A percentile compares a stretch with the other conserved stretches of the same genome.
These are phyloP conservation scores for Flexamia atlantica DNA, from an alignment of 2,888 invertebrate genomes.

Conservation along the genomic window DNA sequence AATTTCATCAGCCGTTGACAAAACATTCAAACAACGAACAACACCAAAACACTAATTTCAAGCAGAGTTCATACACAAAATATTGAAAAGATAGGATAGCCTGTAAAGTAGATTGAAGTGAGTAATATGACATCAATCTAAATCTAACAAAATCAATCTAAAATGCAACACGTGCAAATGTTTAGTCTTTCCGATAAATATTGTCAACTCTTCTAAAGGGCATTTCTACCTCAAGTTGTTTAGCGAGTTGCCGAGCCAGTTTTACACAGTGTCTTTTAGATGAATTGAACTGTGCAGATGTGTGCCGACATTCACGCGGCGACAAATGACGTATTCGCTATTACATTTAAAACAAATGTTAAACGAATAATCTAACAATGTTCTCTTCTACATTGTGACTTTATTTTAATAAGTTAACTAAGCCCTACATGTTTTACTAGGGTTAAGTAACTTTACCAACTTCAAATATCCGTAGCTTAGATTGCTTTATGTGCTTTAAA, in stretches of 20 bases:
- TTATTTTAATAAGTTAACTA: no score
- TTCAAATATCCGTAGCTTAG: no score
- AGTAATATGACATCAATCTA: neutral
- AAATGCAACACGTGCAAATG: slow-evolving; percentile 19
- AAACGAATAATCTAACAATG: no score
- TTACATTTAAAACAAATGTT: slow-evolving; percentile 31
- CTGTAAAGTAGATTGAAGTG: neutral
- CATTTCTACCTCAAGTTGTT: neutral
- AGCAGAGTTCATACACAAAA: neutral
- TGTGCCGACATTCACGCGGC: slow-evolving; percentile 19
- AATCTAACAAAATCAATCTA: neutral
- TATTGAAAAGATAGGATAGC: neutral
- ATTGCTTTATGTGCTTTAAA: no score
- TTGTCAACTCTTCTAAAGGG: neutral
- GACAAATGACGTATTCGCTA: neutral
- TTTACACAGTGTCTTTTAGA: slow-evolving; percentile 7
- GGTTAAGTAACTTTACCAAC: no score
- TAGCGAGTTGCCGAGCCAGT: neutral
- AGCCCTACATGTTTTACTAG: no score
- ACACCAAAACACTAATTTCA: neutral
- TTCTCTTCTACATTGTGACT: no score
- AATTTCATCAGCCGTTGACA: no score
- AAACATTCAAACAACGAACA: neutral
- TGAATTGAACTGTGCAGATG: neutral
- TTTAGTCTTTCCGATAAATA: neutral